Conservation (phyloP, 2,888 invertebrate genomes). For the Loripinus fragilis region DNA sequence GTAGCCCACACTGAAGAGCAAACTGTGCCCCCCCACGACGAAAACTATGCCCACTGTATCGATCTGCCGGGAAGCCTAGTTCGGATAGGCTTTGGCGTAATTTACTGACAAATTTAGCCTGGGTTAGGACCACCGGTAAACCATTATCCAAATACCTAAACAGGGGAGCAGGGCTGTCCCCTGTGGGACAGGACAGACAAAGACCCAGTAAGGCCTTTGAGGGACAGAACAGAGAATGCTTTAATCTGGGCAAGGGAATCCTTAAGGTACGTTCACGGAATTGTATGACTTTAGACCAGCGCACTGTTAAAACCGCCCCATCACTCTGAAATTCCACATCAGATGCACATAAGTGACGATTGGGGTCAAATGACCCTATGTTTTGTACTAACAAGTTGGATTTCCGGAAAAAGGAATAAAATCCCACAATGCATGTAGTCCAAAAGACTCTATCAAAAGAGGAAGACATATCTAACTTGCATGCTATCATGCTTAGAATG, state of each 20-base stretch:
- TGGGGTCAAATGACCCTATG: slow-evolving; percentile 6
- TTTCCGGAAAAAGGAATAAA: slow-evolving; percentile 9
- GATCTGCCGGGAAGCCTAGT: too few species aligned
- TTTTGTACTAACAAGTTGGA: neutral
- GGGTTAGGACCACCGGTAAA: too few species aligned
- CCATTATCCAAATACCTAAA: neutral
- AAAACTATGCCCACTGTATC: too few species aligned
- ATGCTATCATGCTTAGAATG: neutral
- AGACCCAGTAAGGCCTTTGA: neutral
- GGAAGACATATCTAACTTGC: neutral
- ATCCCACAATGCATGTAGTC: neutral
- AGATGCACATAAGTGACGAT: slow-evolving; percentile 1
- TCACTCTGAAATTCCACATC: neutral
- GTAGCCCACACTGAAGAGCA: too few species aligned
- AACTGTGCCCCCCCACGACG: too few species aligned
- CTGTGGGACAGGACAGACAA: neutral
- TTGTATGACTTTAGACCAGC: too few species aligned
- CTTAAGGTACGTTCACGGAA: too few species aligned
- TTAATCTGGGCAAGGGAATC: too few species aligned
- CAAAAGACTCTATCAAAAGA: slow-evolving; percentile 9
- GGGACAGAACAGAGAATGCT: neutral
- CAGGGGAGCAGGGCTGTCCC: neutral
- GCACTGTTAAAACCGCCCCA: neutral
- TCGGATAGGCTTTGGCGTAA: too few species aligned
- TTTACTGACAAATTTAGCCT: too few species aligned